Base-by-base conservation (phyloP, 2,888 invertebrate genomes). In the Eupithecia tripunctaria region DNA sequence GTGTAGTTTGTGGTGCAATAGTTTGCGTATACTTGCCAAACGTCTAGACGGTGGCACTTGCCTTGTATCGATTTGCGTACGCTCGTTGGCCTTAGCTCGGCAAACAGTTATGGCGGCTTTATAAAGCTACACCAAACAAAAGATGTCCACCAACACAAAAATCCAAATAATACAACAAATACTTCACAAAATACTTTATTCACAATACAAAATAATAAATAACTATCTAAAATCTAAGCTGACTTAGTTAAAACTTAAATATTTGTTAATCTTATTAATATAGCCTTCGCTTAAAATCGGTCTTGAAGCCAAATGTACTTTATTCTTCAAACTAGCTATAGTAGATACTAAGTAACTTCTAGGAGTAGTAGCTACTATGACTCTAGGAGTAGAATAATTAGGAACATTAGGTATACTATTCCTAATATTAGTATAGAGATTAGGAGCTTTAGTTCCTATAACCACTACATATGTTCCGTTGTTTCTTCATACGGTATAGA, bases 191-290 rank as follows among this genome's bases (percentile, higher is more conserved):
- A 51, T 12, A 51, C 21, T 51, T 51, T 51, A 51, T 51, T 51
- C 51, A 51, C 51, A 47, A 62, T 18, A 62, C 8, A 18, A 62
- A 32, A 36, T 62, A 29, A 62, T 62, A 62, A 62, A 62, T 62
- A 32, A 62, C 62, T 62, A 32, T 32, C 6, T 10, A 36, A 10
- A 32, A 62, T 77, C 79, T 82, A 77, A 72, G 69, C 70, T n/a
- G 68, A 72, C 66, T 81, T 78, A 83, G 74, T 85, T 86, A 80
- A 87, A 93, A 63, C 81, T 85, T 75, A 94, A 86, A 86, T 94
- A 94, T 77, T 90, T 92, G 80, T 92, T 92, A 43, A 94, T 91
- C 73, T 88, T 91, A 76, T 89, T 86, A 38, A 94, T 88, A 82
- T 87, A 94, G 56, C 85, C 86, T 68, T 85, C 82, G 0, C 91